These are phyloP conservation scores for Ondatra zibethicus DNA, from an alignment of 2,113 vertebrate species.

Conservation along the genomic window DNA sequence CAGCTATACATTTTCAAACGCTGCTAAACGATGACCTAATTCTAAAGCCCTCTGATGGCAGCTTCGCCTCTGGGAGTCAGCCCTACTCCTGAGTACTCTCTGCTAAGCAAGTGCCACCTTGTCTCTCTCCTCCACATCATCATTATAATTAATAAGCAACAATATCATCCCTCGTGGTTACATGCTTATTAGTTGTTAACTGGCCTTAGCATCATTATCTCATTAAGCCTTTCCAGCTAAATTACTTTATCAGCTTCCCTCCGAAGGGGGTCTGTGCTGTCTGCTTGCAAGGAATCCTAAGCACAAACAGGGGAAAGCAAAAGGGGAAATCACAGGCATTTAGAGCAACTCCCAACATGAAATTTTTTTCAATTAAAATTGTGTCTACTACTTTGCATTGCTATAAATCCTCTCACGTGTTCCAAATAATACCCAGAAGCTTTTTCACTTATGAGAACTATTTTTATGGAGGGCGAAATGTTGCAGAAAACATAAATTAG, in stretches of 20 bases:
- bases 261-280: conserved; percentile 60
- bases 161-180: conserved; percentile 78
- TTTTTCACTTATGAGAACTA: conserved; percentile 36
- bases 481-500: conserved; percentile 47
- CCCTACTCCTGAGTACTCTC: conserved; percentile 60
- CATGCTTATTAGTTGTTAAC: conserved; percentile 75
- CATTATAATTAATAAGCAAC: conserved; percentile 78
- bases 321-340: conserved; percentile 43
- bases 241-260: conserved; percentile 77
- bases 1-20: conserved; percentile 34
- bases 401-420: conserved; percentile 36
- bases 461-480: conserved; percentile 16
- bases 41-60: conserved; percentile 61
- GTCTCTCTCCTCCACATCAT: conserved; percentile 79
- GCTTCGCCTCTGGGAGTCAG: conserved; percentile 57
- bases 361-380: conserved; percentile 15
- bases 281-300: conserved; percentile 48
- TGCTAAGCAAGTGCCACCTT: conserved; percentile 71
- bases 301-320: conserved; percentile 9
- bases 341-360: conserved; percentile 35
- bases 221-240: conserved; percentile 75
- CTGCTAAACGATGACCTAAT: conserved; percentile 59
- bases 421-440: conserved; percentile 34
- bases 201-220: conserved; percentile 73
- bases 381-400: conserved; percentile 49